Evolutionary conservation across 1,140 invertebrate genomes (phyloP).

Genomic region (Hylaeus anthracinus): DNA sequence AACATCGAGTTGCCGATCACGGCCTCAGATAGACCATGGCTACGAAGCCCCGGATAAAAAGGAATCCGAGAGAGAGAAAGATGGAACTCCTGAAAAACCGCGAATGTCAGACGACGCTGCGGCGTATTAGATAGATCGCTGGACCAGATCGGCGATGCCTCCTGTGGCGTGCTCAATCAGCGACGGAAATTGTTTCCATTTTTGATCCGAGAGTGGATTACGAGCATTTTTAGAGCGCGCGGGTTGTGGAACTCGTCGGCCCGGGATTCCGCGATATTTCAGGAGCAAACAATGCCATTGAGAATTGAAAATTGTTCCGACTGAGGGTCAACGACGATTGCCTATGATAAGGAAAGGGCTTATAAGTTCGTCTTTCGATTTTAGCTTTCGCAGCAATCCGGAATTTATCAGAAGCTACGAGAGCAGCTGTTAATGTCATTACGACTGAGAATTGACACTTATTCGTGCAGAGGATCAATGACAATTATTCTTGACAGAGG

Average conservation of each 20-base stretch:
- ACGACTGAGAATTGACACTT: no score
- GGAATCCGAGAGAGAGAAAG: slow-evolving; percentile 49
- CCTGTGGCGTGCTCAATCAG: slow-evolving; percentile 43
- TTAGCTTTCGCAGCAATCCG: no score
- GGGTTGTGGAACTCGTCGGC: neutral
- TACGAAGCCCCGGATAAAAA: slow-evolving; percentile 68
- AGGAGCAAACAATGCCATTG: no score
- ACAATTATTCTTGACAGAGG: no score
- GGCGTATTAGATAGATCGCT: slow-evolving; percentile 58
- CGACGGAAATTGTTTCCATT: slow-evolving; percentile 52
- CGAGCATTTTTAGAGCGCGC: neutral
- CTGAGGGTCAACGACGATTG: no score
- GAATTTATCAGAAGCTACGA: no score
- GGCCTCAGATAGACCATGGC: slow-evolving; percentile 69
- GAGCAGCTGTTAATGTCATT: no score
- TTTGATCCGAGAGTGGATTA: slow-evolving; percentile 45
- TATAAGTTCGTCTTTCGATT: no score
- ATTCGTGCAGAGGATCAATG: no score
- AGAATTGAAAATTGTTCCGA: no score
- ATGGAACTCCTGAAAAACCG: slow-evolving; percentile 51
- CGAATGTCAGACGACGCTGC: slow-evolving; percentile 48
- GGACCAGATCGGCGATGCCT: slow-evolving; percentile 38
- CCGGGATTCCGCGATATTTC: neutral
- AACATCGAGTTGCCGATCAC: slow-evolving; percentile 71
- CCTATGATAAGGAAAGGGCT: no score